Conservation (phyloP, 2,113 vertebrate genomes). For the Paracanthobrama guichenoti region DNA sequence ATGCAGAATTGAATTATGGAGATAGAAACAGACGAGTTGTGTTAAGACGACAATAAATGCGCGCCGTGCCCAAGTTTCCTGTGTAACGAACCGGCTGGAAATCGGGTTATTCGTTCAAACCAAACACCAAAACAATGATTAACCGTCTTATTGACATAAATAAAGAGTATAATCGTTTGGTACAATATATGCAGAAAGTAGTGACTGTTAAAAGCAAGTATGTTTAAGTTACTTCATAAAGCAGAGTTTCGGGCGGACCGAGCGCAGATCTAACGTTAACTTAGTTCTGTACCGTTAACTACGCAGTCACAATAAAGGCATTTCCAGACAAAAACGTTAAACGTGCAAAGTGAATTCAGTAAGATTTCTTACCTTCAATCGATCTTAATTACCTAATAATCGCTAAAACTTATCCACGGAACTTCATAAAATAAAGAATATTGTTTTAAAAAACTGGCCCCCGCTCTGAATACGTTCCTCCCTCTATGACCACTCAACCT, state of each 20-base stretch:
- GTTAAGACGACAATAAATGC: neutral
- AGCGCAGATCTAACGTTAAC: neutral
- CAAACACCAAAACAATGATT: neutral
- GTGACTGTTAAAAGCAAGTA: neutral
- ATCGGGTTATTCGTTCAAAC: neutral
- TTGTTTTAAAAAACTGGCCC: slow-evolving; percentile 55
- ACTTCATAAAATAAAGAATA: slow-evolving; percentile 44
- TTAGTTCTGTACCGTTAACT: slow-evolving; percentile 33
- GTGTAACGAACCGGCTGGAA: neutral
- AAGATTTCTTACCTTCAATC: slow-evolving; percentile 63
- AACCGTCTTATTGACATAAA: neutral
- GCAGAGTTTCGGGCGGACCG: neutral
- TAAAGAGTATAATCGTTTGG: neutral
- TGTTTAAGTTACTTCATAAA: neutral
- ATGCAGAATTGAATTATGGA: neutral
- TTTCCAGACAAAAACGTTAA: neutral
- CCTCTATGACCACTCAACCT: slow-evolving; percentile 64
- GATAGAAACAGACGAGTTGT: neutral
- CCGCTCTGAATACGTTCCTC: slow-evolving; percentile 63
- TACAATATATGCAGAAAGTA: neutral
- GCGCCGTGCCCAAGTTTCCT: slow-evolving; percentile 20
- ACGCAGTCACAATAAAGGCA: slow-evolving; percentile 2
- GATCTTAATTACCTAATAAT: neutral
- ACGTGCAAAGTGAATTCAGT: neutral
- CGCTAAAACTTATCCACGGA: neutral